These are phyloP conservation scores for Mustela nigripes DNA, from an alignment of 2,113 vertebrate genomes.

Conservation along the genomic window DNA sequence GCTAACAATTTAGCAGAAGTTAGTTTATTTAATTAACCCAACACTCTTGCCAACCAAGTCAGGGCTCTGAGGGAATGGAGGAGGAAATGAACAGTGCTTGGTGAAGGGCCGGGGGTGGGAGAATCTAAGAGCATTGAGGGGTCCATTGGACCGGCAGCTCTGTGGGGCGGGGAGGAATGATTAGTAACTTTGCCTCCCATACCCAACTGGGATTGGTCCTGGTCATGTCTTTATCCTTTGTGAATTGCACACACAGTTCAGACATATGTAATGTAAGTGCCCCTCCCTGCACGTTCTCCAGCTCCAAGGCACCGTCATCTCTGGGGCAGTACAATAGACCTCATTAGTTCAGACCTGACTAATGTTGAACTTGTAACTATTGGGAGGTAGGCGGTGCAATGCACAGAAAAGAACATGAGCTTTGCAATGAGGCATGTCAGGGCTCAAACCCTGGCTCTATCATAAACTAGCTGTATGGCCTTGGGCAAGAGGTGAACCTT, in stretches of 20 bases:
- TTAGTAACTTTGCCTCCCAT: neutral
- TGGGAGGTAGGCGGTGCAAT: neutral
- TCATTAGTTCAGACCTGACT: conserved; percentile 34
- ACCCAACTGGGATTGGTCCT: neutral
- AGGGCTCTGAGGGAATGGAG: neutral
- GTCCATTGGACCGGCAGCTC: neutral
- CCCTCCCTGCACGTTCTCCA: neutral
- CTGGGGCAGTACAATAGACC: neutral
- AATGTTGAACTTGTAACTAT: neutral
- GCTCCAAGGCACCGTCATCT: neutral
- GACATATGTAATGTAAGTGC: neutral
- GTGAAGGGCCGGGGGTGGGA: neutral
- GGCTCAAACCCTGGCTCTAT: neutral
- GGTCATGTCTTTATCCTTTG: neutral
- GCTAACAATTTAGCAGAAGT: neutral
- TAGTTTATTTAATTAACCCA: neutral
- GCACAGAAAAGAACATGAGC: neutral
- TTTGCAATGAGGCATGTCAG: neutral
- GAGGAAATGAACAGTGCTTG: neutral
- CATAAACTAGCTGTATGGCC: neutral
- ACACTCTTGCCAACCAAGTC: neutral
- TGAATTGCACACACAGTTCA: neutral
- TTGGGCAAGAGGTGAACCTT: neutral
- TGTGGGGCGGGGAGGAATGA: neutral
- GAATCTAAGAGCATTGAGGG: neutral